Conservation (phyloP, 2,113 vertebrate genomes). For the Quiscalus mexicanus region DNA sequence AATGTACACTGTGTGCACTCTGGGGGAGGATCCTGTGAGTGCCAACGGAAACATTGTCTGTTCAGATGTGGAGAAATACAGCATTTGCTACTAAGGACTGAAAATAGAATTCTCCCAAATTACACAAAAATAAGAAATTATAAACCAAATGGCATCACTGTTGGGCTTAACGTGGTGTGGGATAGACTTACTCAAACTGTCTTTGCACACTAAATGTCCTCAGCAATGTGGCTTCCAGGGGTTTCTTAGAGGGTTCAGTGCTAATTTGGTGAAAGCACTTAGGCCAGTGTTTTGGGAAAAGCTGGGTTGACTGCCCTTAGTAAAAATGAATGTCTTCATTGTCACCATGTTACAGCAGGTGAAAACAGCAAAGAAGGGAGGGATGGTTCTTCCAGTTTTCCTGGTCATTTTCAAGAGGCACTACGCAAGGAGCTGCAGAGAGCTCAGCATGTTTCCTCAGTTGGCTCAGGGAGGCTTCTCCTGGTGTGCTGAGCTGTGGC, state of each 20-base stretch:
- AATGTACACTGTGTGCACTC: background rate
- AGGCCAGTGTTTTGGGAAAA: background rate
- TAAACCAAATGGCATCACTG: slow-evolving; percentile 24
- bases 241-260: rapidly evolving
- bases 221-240: background rate
- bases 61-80: background rate
- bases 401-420: rapidly evolving
- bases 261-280: background rate
- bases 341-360: background rate
- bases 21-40: slow-evolving; percentile 8
- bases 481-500: background rate
- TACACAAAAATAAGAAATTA: background rate
- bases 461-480: background rate
- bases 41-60: slow-evolving; percentile 55
- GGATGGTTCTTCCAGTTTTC: background rate
- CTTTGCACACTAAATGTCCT: background rate
- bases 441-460: rapidly evolving
- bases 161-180: background rate
- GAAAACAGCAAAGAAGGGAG: background rate
- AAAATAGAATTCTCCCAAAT: slow-evolving; percentile 53
- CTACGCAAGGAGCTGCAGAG: background rate
- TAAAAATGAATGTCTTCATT: background rate
- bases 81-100: slow-evolving; percentile 15
- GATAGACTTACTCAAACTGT: background rate
- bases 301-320: background rate